Base-by-base conservation (phyloP, 1,140 invertebrate genomes). In the Cotesia typhae region DNA sequence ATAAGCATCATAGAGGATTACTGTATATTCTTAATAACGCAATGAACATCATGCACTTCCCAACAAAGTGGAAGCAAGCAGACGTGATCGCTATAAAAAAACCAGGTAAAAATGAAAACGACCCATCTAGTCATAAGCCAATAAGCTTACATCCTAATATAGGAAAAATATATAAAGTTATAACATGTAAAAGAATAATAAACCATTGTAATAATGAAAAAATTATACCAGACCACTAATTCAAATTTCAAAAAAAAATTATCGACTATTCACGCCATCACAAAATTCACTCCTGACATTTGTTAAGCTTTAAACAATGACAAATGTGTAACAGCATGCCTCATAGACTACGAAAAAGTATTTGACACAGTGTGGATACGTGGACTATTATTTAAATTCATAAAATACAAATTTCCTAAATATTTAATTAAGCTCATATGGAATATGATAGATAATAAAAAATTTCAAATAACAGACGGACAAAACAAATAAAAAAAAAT, bases 101-200 rank as follows among this genome's bases (percentile, higher is more conserved):
- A 65, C 74, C 74, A 73, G 67, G 57, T 10, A 72, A 75, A 75
- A 65, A 67, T 6, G 37, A 9, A 10, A 61, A 47, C 5, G 68
- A 74, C 1, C 74, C 77, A 2, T 17, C 68, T 0, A 83, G 72
- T 28, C 81, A 80, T 61, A 59, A 82, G 6, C 83, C 82, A 35
- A 84, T 85, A 10, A 83, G 79, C 61, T 72, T 83, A 12, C 78
- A 82, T 5, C 71, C 73, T 7, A 75, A 70, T 14, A 41, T 83
- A 9, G 71, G 76, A 35, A 83, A 83, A 76, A 65, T 83, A 14
- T 74, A 74, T 55, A 79, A 83, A 41, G 14, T 36, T 41, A 12
- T 74, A 1, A 70, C 70, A 3, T 65, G 65, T 37, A 69, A 64
- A 2, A 4, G 12, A 55, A 64, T 74, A 57, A 17, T 14, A 2